Base-by-base conservation (phyloP, 2,888 invertebrate species). In the Teleogryllus oceanicus region DNA sequence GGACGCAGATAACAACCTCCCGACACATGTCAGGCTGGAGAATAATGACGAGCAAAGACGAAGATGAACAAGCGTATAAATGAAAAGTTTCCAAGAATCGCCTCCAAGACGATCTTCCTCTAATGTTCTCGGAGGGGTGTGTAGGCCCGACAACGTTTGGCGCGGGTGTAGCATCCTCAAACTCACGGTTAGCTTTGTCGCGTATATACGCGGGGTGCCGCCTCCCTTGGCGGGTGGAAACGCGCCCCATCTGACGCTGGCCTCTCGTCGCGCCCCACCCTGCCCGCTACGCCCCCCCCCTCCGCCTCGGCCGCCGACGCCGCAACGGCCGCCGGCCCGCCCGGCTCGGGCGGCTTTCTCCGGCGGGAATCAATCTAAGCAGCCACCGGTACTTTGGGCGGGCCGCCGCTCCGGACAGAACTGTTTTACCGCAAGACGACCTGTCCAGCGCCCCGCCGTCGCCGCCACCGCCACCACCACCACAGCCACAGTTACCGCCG, bases 311-410 rank as follows among this genome's bases (percentile, higher is more conserved):
- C 62, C 62, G n/a, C 62, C n/a, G n/a, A 18, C 62, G 16, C 62
- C n/a, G 62, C 10, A 11, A 62, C 62, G 16, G 16, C 62, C 62
- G 62, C n/a, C 62, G 62, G 62, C 62, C 62, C 62, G 62, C 16
- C 62, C 62, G 62, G n/a, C 62, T 18, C 62, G 13, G 37, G 13
- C 62, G 62, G 62, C 62, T 62, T 62, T 62, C 62, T 62, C 62
- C 62, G n/a, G 16, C 62, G 62, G 62, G 62, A 62, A 62, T 62
- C 62, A 62, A 62, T 62, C 62, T 62, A 62, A 62, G 62, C 62
- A 62, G 62, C 62, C 62, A 62, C 62, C 62, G 62, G 62, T 62
- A 62, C 62, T 62, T 62, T 62, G 62, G 62, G 62, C 62, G 62
- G 62, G 62, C 62, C 62, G 62, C 62, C 62, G 62, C 62, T 62